Evolutionary conservation across 1,140 invertebrate genomes (phyloP), one percentile per base, ranked within the genome.

Genomic region (Plectrocnemia conspersa): DNA sequence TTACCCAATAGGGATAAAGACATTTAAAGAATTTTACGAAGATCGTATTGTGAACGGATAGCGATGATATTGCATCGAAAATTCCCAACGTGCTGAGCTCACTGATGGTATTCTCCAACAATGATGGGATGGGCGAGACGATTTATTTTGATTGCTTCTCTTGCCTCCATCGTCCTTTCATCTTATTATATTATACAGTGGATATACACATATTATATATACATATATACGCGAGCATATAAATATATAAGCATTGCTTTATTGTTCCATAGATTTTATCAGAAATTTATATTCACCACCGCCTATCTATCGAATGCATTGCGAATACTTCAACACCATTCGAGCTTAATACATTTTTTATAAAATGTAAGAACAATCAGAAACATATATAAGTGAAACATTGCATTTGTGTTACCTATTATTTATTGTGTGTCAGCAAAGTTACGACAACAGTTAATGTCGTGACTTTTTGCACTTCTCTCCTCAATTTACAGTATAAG

Each of bases 81-180:
- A 32, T 48, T 48, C 46, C 44, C 46, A 29, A 2, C n/a, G 46
- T 23, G 23, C 42, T 25, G 22, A 3, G 15, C 6, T 32, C 19
- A 22, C 18, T 48, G 46, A 32, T 18, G 36, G 33, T 42, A 35
- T 19, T 15, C 32, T n/a, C 19, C 46, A 19, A 35, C 36, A n/a
- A 32, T 40, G 11, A 22, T 23, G 21, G 42, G 22, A 35, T 15
- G 23, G 18, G 29, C 23, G 36, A 21, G 22, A 11, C 13, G 15
- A 21, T 33, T 48, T 48, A 33, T 21, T 45, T 45, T 23, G 42
- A 45, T 45, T 45, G 42, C 42, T 45, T 2, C 18, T 18, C 4
- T 40, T 18, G 10, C 21, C 21, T 2, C 18, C 13, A 47, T 47
- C 5, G 21, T 5, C 1, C 25, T 13, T 47, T 32, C 7, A 7